A percentile compares a stretch with the other conserved stretches of the same genome.
Conservation (phyloP, 1,140 invertebrate genomes). For the Pemphigus obesinymphae region DNA sequence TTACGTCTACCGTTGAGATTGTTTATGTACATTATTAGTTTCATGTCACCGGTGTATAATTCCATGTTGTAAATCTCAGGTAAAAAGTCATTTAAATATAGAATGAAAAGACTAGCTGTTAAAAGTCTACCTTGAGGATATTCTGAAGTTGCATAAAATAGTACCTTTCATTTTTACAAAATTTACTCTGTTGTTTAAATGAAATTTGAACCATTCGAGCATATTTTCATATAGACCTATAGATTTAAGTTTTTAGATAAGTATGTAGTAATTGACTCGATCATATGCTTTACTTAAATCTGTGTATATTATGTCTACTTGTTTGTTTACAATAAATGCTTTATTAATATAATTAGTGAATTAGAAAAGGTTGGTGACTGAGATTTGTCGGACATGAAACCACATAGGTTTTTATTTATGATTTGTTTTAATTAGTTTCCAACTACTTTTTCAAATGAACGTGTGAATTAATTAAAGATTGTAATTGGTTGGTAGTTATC, state of each 20-base stretch:
- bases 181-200: not conserved
- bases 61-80: not conserved
- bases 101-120: too few relatives aligned
- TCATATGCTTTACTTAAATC: not conserved
- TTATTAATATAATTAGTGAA: too few relatives aligned
- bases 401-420: too few relatives aligned
- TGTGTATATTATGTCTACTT: too few relatives aligned
- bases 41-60: not conserved
- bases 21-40: not conserved
- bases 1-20: not conserved
- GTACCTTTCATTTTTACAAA: not conserved
- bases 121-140: not conserved
- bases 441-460: too few relatives aligned
- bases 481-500: too few relatives aligned
- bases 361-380: too few relatives aligned
- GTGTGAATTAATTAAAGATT: too few relatives aligned
- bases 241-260: not conserved
- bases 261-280: not conserved
- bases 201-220: not conserved
- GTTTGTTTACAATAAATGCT: too few relatives aligned
- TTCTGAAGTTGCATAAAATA: not conserved
- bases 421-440: too few relatives aligned
- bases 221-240: not conserved
- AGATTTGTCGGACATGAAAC: too few relatives aligned
- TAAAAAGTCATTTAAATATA: not conserved